Evolutionary conservation across 2,797 vertebrate genomes (phyloP).

Genomic region (Semaprochilodus insignis): DNA sequence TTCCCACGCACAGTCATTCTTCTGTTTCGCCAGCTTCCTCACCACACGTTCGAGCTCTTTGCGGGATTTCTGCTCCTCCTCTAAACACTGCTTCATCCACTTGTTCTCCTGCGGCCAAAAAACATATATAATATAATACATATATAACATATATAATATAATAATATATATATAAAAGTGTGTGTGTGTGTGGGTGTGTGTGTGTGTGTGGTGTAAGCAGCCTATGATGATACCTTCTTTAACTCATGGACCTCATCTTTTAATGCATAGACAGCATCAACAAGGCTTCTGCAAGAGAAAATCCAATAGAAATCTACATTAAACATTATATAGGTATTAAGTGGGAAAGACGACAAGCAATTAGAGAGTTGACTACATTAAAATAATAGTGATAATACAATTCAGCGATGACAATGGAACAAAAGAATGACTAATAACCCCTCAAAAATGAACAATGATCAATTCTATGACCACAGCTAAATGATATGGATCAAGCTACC

Average conservation of each 20-base stretch:
- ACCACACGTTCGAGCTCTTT: constrained; percentile 95
- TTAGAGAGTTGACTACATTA: not conserved
- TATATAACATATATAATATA: not conserved
- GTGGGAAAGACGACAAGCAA: not conserved
- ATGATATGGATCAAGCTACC: too few relatives aligned
- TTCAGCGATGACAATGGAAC: too few relatives aligned
- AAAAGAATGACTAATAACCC: too few relatives aligned
- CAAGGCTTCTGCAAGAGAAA: constrained; percentile 87
- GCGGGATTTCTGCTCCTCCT: constrained; percentile 95
- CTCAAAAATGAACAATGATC: too few relatives aligned
- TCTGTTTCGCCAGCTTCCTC: constrained; percentile 91
- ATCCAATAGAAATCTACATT: not conserved
- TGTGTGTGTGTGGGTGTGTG: too few relatives aligned
- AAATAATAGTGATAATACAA: too few relatives aligned
- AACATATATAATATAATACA: not conserved
- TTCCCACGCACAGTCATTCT: constrained; percentile 89
- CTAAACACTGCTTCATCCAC: constrained; percentile 96
- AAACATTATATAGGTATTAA: not conserved
- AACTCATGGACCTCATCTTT: constrained; percentile 98
- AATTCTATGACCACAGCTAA: too few relatives aligned
- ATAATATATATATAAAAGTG: not conserved
- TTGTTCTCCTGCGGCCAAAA: constrained; percentile 87
- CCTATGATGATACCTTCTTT: constrained; percentile 86
- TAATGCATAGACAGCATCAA: constrained; percentile 96
- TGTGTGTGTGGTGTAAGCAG: not conserved